These are phyloP conservation scores for Hydrozoanthus tunicans DNA, from an alignment of 64 coral and sea anemone genomes.

Conservation along the genomic window DNA sequence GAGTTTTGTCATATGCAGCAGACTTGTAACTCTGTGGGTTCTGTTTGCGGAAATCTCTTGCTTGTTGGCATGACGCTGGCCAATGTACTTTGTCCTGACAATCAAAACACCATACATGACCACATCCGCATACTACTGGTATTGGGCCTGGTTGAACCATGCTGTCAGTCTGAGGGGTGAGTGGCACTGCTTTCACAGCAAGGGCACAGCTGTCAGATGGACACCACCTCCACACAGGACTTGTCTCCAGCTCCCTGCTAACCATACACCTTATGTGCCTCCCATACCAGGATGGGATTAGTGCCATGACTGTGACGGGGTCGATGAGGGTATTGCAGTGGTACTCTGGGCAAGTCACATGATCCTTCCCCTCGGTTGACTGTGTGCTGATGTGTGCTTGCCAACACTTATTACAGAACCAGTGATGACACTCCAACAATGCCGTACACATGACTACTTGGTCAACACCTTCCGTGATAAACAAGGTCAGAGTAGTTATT, in stretches of 20 bases:
- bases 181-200: constrained; percentile 45
- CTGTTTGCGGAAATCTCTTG: constrained; percentile 59
- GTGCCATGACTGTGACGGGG: constrained; percentile 63
- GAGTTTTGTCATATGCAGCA: background rate
- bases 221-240: constrained; percentile 64
- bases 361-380: constrained; percentile 21
- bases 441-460: background rate
- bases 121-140: constrained; percentile 73
- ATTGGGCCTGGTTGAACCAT: constrained; percentile 5
- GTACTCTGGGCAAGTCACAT: constrained; percentile 66
- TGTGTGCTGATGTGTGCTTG: constrained; percentile 46
- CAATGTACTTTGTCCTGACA: constrained; percentile 87
- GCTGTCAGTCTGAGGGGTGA: background rate
- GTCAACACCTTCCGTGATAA: constrained; percentile 16
- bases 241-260: constrained; percentile 25
- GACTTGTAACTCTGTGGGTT: constrained; percentile 34
- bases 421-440: constrained; percentile 57
- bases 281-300: constrained; percentile 65
- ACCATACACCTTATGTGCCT: constrained; percentile 31
- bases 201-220: constrained; percentile 62
- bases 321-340: constrained; percentile 47
- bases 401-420: constrained; percentile 82
- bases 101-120: constrained; percentile 74
- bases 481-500: background rate
- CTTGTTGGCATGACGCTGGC: constrained; percentile 81